A percentile compares a stretch with the other conserved stretches of the same genome.
Conservation (phyloP, 2,113 vertebrate species). For the Gallinago undulata region DNA sequence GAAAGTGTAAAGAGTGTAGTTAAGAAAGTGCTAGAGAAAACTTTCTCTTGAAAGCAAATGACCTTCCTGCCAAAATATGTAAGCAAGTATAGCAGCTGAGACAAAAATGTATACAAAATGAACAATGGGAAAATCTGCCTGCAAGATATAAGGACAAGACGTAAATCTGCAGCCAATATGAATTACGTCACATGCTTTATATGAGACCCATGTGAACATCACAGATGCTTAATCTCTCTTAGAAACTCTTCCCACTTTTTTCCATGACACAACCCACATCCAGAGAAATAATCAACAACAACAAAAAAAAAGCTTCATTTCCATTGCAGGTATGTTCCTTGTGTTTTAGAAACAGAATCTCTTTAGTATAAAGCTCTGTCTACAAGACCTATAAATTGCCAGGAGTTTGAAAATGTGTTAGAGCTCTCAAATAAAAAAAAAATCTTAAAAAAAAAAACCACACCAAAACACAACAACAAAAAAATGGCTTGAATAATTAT, state of each 20-base stretch:
- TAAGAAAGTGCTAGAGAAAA: neutral
- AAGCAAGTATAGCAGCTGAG: conserved; percentile 54
- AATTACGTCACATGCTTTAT: conserved; percentile 44
- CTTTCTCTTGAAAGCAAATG: conserved; percentile 20
- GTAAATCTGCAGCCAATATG: neutral
- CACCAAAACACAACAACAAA: neutral
- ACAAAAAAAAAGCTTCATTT: conserved; percentile 22
- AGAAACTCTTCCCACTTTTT: conserved; percentile 39
- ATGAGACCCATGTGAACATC: conserved; percentile 47
- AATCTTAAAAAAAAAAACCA: neutral
- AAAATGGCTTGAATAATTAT: neutral
- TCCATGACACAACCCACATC: conserved; percentile 40
- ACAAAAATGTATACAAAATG: conserved; percentile 29
- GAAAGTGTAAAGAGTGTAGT: conserved; percentile 8
- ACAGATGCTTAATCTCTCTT: conserved; percentile 61
- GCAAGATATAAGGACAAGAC: neutral
- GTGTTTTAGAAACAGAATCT: conserved; percentile 17
- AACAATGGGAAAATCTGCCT: conserved; percentile 45
- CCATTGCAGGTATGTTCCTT: conserved; percentile 15
- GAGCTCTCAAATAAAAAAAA: neutral
- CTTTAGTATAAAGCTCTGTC: conserved; percentile 1
- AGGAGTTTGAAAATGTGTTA: conserved; percentile 31
- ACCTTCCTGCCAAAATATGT: conserved; percentile 17
- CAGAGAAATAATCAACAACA: neutral
- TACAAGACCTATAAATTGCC: neutral